These are phyloP conservation scores for Anas acuta DNA, from an alignment of 2,797 vertebrate species.

Conservation along the genomic window DNA sequence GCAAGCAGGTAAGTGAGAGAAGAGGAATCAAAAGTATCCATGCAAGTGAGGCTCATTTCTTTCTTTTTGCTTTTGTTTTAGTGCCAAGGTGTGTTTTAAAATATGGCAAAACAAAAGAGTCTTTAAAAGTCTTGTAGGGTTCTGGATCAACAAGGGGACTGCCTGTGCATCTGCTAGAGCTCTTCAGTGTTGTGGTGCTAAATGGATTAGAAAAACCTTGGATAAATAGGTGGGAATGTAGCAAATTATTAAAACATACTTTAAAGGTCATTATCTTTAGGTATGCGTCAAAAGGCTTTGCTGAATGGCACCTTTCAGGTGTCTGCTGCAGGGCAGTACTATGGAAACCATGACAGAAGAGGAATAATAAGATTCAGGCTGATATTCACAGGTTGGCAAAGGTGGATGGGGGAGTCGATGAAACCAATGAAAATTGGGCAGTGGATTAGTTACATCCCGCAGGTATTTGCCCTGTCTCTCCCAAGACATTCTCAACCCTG, in stretches of 20 bases:
- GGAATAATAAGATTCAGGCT: neutral
- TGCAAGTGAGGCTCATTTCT: neutral
- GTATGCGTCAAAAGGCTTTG: neutral
- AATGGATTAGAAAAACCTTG: neutral
- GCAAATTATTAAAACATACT: neutral
- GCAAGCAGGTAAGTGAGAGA: neutral
- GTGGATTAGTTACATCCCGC: neutral
- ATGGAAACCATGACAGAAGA: neutral
- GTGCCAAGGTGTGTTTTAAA: neutral
- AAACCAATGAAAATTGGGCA: neutral
- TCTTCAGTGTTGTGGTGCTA: neutral
- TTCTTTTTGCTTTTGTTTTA: neutral
- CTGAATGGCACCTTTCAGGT: neutral
- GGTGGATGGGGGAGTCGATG: neutral
- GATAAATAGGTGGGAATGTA: neutral
- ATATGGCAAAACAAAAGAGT: neutral
- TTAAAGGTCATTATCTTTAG: neutral
- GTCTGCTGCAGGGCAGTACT: neutral
- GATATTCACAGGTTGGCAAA: neutral
- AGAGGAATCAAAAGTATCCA: neutral
- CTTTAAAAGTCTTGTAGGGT: neutral
- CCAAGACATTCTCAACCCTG: neutral
- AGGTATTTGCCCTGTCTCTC: neutral
- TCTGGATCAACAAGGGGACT: neutral
- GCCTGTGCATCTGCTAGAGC: neutral